These are phyloP conservation scores for Pipra filicauda DNA, from an alignment of 2,113 vertebrate genomes.

Conservation along the genomic window DNA sequence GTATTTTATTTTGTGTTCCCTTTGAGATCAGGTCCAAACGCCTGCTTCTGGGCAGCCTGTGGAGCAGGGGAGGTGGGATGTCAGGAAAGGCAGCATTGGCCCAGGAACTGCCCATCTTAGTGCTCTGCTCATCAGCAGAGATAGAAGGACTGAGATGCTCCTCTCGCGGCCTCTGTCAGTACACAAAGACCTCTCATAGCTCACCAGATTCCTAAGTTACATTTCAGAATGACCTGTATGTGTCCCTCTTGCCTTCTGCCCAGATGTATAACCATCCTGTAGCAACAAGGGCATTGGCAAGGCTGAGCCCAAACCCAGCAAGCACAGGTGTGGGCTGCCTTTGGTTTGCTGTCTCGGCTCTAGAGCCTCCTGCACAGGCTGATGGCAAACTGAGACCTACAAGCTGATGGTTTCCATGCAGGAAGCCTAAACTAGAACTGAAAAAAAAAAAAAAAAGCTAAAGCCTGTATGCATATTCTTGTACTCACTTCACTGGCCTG, in stretches of 20 bases:
- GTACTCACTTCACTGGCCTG: neutral
- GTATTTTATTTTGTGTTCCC: neutral
- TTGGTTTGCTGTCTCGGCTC: neutral
- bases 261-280: neutral
- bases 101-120: neutral
- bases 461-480: neutral
- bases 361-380: neutral
- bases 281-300: neutral
- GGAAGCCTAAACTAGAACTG: neutral
- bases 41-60: neutral
- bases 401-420: neutral
- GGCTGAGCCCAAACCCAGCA: neutral
- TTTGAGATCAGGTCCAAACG: neutral
- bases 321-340: neutral
- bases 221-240: neutral
- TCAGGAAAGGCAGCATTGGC: neutral
- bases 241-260: neutral
- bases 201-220: neutral
- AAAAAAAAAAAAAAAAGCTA: neutral
- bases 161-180: neutral
- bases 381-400: neutral
- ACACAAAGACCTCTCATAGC: accelerated
- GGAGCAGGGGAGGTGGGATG: neutral
- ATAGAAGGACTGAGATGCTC: neutral
- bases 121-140: neutral